Percentiles rank a stretch among this genome's conserved stretches.
Conservation (phyloP, 2,113 vertebrate species). For the Dasyornis broadbenti region DNA sequence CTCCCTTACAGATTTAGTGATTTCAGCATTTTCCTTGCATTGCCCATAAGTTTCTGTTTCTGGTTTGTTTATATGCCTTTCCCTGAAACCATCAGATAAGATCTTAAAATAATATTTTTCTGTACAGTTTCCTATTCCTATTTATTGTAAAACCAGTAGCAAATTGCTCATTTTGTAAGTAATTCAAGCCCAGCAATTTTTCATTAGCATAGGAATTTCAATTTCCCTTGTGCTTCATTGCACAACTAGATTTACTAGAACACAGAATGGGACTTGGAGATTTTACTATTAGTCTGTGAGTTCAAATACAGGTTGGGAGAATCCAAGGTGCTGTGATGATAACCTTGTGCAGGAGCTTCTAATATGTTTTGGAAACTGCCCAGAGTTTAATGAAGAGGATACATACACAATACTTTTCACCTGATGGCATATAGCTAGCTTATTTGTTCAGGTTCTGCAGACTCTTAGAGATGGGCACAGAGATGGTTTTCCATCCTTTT, state of each 20-base stretch:
- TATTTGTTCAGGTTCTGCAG: neutral
- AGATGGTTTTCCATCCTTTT: neutral
- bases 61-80: neutral
- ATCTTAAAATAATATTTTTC: neutral
- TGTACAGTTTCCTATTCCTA: neutral
- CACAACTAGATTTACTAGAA: neutral
- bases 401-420: neutral
- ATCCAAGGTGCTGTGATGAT: neutral
- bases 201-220: neutral
- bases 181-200: slow-evolving; percentile 27
- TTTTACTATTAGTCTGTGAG: neutral
- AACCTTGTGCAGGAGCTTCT: neutral
- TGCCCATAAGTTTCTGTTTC: neutral
- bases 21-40: neutral
- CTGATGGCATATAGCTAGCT: neutral
- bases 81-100: neutral
- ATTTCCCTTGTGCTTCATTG: neutral
- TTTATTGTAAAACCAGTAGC: neutral
- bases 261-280: neutral
- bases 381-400: neutral
- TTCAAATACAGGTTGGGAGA: neutral
- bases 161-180: neutral
- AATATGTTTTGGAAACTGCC: neutral
- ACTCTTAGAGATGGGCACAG: neutral
- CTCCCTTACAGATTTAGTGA: neutral